Evolutionary conservation across 92 coral and sea anemone species (phyloP), one percentile per base, ranked within the genome.

Genomic region (Zoanthus gigantus): DNA sequence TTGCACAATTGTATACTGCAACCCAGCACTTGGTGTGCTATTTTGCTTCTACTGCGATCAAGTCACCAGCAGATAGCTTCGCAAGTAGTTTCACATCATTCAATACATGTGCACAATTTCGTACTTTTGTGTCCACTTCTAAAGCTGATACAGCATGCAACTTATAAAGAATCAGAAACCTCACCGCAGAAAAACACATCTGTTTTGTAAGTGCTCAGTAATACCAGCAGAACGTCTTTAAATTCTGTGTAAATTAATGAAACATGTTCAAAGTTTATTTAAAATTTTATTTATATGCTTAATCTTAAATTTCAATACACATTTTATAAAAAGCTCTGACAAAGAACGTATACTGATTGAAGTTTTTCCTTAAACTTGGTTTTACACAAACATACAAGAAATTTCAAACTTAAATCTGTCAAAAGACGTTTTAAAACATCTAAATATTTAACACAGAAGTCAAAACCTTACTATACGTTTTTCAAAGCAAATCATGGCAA

Each of bases 11-110:
- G 68, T 61, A 50, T 5, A 50, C 1, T 50, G 54, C 54, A 32
- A 63, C 86, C 32, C 86, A 80, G 73, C 90, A 87, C 58, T 81
- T 86, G 47, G 67, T 71, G 72, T 90, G 93, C 77, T 90, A 86
- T 29, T 78, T 86, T 44, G 85, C 93, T 45, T 90, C 84, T 17
- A 83, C 74, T 5, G 91, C 93, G 67, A 90, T 50, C 4, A 50
- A 50, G 54, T 50, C 54, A 58, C 65, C 65, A 17, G 65, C 65
- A 58, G 65, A 58, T 17, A 58, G 65, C 65, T 58, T 58, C 9
- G 65, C 65, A 58, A 58, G 65, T 58, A 58, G 65, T 58, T 58
- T 58, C 10, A 6, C 65, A 58, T 58, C 65, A 58, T 58, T 58
- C 9, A 58, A 58, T 58, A 58, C 10, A 58, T 58, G 65, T 58